Percentiles rank a stretch among this genome's conserved stretches.
These are phyloP conservation scores for Sycobia sp. DNA, from an alignment of 1,140 invertebrate species.

Conservation along the genomic window DNA sequence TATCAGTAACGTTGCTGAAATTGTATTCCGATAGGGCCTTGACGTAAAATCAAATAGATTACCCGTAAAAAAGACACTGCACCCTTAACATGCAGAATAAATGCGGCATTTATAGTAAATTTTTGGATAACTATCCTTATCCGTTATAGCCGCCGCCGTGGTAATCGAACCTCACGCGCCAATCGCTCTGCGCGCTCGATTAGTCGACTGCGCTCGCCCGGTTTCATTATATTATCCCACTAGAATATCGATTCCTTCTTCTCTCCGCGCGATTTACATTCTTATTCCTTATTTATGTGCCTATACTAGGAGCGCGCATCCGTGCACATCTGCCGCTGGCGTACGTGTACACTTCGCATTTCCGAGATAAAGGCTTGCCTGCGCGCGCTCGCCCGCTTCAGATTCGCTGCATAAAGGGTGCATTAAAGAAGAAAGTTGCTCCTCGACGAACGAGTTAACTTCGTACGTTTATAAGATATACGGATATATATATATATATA, in stretches of 20 bases:
- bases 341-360: neutral
- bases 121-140: too few relatives aligned
- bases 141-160: too few relatives aligned
- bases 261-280: neutral
- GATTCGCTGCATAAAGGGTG: constrained; percentile 17
- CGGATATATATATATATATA: constrained; percentile 2
- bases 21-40: too few relatives aligned
- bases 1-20: too few relatives aligned
- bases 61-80: too few relatives aligned
- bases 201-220: neutral
- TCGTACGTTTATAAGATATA: too few relatives aligned
- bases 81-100: too few relatives aligned
- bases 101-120: too few relatives aligned
- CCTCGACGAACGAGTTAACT: too few relatives aligned
- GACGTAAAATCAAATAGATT: too few relatives aligned
- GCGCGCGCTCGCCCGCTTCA: neutral
- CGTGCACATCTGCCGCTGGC: neutral
- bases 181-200: neutral
- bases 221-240: constrained; percentile 1
- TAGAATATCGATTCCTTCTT: neutral
- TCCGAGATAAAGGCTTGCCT: constrained; percentile 4
- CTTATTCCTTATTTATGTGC: neutral
- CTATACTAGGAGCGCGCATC: neutral
- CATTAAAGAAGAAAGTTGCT: constrained; percentile 12
- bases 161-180: too few relatives aligned